phyloP scores from a whole-genome alignment of 2,113 vertebrate species.

The Megalops atlanticus region DNA sequence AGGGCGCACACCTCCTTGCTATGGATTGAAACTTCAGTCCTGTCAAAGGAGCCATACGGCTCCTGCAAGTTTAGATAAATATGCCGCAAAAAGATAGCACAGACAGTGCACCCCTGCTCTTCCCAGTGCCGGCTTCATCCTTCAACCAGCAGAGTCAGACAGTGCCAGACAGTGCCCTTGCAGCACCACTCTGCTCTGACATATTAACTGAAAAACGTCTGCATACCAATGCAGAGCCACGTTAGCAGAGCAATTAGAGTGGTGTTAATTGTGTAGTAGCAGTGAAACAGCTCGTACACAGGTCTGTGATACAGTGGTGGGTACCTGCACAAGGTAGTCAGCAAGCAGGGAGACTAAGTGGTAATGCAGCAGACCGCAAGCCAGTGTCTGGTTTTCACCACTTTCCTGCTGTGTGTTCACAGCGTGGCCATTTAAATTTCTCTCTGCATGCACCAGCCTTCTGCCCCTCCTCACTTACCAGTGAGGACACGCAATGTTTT shows the following conservation, averaged over 20 bases:
- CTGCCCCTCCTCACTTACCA: background rate
- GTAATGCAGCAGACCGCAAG: too few relatives aligned
- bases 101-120: background rate
- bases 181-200: background rate
- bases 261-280: background rate
- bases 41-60: background rate
- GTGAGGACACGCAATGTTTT: background rate
- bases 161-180: too few relatives aligned
- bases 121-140: background rate
- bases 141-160: too few relatives aligned
- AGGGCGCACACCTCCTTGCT: background rate
- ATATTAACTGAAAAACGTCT: background rate
- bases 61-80: background rate
- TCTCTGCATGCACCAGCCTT: background rate
- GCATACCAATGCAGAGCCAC: too few relatives aligned
- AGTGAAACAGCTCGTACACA: background rate
- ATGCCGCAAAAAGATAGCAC: background rate
- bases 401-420: background rate
- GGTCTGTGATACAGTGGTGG: background rate
- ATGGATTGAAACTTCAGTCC: constrained; percentile 6
- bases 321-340: background rate
- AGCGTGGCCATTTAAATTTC: background rate
- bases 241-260: too few relatives aligned
- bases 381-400: background rate
- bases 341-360: background rate